These are phyloP conservation scores for Scaptomyza polygonia DNA, from an alignment of 2,888 invertebrate genomes.

Conservation along the genomic window DNA sequence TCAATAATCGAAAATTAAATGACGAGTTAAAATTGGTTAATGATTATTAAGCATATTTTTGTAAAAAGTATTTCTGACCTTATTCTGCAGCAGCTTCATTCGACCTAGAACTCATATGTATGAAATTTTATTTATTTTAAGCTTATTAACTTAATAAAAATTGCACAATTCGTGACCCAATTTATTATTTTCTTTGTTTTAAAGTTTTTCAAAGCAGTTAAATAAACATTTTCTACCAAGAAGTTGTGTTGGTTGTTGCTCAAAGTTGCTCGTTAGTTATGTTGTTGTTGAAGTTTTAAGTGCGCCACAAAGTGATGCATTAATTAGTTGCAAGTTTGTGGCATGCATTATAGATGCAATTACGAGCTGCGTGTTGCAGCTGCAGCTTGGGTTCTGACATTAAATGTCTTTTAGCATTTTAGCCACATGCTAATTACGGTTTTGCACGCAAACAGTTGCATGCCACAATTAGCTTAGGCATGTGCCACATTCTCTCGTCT, in stretches of 20 bases:
- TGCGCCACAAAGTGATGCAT: slow-evolving; percentile 21
- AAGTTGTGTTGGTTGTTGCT: neutral
- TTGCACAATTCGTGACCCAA: neutral
- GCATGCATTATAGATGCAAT: slow-evolving; percentile 49
- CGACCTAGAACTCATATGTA: too few species aligned
- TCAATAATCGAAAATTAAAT: too few species aligned
- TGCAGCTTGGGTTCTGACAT: neutral
- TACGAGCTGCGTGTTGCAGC: slow-evolving; percentile 26
- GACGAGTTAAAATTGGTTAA: too few species aligned
- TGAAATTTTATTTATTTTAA: too few species aligned
- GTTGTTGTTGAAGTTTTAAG: slow-evolving; percentile 12
- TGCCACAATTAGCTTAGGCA: slow-evolving; percentile 15
- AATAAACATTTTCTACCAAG: neutral
- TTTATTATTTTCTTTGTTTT: neutral
- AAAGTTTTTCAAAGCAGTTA: neutral
- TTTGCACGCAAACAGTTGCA: neutral
- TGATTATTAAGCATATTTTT: too few species aligned
- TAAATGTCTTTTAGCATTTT: slow-evolving; percentile 15
- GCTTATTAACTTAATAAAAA: too few species aligned
- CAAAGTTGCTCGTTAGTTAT: neutral
- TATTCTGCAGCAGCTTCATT: too few species aligned
- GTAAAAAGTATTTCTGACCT: too few species aligned
- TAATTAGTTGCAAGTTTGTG: slow-evolving; percentile 38
- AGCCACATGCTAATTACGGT: slow-evolving; percentile 37
- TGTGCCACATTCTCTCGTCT: neutral